Evolutionary conservation across 2,797 vertebrate genomes (phyloP).

Genomic region (Periophthalmus magnuspinnatus): DNA sequence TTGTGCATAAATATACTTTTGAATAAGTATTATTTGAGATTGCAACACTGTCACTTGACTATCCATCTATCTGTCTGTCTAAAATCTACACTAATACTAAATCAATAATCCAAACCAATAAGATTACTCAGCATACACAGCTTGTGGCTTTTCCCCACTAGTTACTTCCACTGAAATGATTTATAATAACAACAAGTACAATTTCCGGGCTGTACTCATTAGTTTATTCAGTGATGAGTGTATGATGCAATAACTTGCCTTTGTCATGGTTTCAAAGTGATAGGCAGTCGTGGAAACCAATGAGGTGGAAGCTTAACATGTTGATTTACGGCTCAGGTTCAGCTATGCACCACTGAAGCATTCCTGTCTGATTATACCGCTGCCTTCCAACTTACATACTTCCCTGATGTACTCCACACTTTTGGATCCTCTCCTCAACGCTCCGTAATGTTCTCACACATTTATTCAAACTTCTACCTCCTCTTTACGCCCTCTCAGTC

Average conservation of each 20-base stretch:
- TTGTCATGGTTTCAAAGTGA: slow-evolving; percentile 32
- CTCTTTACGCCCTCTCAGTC: slow-evolving; percentile 19
- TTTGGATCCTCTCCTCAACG: slow-evolving; percentile 39
- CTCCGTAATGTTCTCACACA: slow-evolving; percentile 25
- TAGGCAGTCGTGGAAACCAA: slow-evolving; percentile 46
- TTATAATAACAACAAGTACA: not conserved
- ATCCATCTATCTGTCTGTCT: too few species aligned
- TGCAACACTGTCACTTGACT: not conserved
- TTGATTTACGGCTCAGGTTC: slow-evolving; percentile 50
- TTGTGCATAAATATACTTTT: not conserved
- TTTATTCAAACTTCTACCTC: slow-evolving; percentile 15
- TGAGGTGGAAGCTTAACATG: slow-evolving; percentile 42
- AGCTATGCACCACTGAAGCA: slow-evolving; percentile 56
- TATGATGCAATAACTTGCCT: slow-evolving; percentile 27
- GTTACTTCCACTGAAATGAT: too few species aligned
- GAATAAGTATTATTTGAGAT: not conserved
- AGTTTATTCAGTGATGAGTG: not conserved
- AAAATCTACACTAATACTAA: not conserved
- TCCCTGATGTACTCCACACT: slow-evolving; percentile 56
- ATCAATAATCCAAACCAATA: not conserved
- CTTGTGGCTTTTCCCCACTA: not conserved
- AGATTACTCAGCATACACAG: not conserved
- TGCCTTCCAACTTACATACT: slow-evolving; percentile 63
- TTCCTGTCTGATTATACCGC: slow-evolving; percentile 72
- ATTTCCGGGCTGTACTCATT: too few species aligned